Evolutionary conservation across 2,113 vertebrate genomes (phyloP).

Genomic region (Chaenogobius annularis): DNA sequence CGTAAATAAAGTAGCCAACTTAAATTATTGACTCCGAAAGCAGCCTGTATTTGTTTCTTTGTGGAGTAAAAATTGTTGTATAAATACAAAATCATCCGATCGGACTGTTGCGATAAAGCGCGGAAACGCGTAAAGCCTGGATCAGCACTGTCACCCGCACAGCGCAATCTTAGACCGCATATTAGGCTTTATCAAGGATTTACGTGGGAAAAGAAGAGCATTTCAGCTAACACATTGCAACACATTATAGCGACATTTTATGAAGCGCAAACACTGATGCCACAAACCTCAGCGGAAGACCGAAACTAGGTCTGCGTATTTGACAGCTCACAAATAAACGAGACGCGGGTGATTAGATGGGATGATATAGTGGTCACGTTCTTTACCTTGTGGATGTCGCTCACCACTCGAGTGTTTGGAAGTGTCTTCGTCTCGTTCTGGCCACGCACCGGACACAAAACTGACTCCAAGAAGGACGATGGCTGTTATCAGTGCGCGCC

Average conservation of each 20-base stretch:
- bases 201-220: background rate
- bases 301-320: slow-evolving; percentile 49
- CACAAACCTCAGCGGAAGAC: slow-evolving; percentile 23
- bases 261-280: slow-evolving; percentile 25
- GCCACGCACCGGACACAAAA: slow-evolving; percentile 56
- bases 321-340: slow-evolving; percentile 24
- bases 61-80: slow-evolving; percentile 15
- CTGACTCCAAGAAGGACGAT: slow-evolving; percentile 69
- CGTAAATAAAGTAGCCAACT: slow-evolving; percentile 6
- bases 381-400: slow-evolving; percentile 65
- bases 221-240: background rate
- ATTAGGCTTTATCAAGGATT: background rate
- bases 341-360: background rate
- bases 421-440: slow-evolving; percentile 53
- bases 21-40: background rate
- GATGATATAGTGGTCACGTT: background rate
- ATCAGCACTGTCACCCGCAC: background rate
- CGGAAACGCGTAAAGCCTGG: slow-evolving; percentile 21
- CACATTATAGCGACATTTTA: slow-evolving; percentile 1
- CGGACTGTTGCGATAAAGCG: slow-evolving; percentile 43
- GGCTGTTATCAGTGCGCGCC: slow-evolving; percentile 54
- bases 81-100: background rate
- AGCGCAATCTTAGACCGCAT: background rate
- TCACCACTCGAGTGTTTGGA: slow-evolving; percentile 39
- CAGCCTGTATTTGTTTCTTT: background rate